Evolutionary conservation across 1,140 invertebrate genomes (phyloP).

Genomic region (Parasteatoda tepidariorum): DNA sequence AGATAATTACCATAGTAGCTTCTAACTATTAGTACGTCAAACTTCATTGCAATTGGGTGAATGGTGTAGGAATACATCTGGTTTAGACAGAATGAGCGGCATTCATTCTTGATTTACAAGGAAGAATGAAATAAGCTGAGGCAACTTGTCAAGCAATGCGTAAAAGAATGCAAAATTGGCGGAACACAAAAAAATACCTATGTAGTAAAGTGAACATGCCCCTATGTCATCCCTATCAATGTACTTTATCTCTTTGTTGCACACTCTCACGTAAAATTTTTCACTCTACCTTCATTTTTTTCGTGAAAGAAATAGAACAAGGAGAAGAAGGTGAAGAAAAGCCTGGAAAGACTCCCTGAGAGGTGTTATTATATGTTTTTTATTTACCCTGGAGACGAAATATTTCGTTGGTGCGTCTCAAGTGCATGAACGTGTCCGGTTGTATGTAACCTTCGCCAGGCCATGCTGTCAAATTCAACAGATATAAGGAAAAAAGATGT

Average conservation of each 20-base stretch:
- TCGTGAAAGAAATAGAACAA: not conserved
- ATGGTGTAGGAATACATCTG: too few relatives aligned
- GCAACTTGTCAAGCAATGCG: too few relatives aligned
- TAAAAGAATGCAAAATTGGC: too few relatives aligned
- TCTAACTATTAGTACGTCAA: too few relatives aligned
- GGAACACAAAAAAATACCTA: not conserved
- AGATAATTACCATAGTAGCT: too few relatives aligned
- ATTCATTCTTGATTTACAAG: not conserved
- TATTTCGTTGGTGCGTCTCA: constrained; percentile 43
- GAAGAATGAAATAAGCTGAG: not conserved
- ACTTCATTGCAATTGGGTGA: too few relatives aligned
- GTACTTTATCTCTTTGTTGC: not conserved
- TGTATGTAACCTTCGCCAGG: constrained; percentile 14
- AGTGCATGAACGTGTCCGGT: constrained; percentile 50
- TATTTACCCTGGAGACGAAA: constrained; percentile 26
- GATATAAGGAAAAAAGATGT: constrained; percentile 43
- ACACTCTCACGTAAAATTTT: not conserved
- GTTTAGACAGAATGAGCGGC: too few relatives aligned
- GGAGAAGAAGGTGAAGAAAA: constrained; percentile 13
- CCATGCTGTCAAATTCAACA: constrained; percentile 55
- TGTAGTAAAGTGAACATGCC: not conserved
- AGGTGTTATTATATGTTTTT: constrained; percentile 13
- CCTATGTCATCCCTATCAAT: not conserved
- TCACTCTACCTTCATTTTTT: not conserved
- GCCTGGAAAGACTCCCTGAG: not conserved